Conservation (phyloP, 2,888 invertebrate species). For the Agriotes lineatus region DNA sequence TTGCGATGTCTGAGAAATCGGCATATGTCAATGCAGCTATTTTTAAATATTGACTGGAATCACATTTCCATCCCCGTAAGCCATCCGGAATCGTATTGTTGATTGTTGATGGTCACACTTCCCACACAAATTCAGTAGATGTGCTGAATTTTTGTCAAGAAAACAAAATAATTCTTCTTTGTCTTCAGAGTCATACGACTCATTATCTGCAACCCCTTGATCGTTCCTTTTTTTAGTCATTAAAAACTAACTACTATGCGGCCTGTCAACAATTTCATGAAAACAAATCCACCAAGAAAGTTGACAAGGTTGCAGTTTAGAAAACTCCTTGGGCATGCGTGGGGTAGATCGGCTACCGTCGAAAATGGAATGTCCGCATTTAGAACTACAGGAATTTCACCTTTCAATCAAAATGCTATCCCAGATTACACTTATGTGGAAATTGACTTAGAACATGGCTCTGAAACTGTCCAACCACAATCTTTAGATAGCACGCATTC, state of each 20-base stretch:
- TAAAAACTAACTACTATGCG: conserved; percentile 50
- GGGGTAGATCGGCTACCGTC: conserved; percentile 33
- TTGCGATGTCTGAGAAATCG: not conserved
- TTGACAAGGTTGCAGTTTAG: conserved; percentile 47
- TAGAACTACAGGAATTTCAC: conserved; percentile 29
- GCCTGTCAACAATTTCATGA: conserved; percentile 38
- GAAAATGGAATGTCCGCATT: conserved; percentile 41
- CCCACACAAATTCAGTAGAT: conserved; percentile 48
- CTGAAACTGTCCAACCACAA: no score
- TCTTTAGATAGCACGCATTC: no score
- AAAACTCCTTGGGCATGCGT: conserved; percentile 37
- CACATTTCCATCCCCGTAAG: not conserved
- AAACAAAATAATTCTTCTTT: conserved; percentile 52
- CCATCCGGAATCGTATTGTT: conserved; percentile 50
- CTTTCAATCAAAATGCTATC: not conserved
- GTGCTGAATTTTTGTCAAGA: conserved; percentile 48
- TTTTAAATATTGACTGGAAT: conserved; percentile 50
- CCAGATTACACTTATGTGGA: not conserved
- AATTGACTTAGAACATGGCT: no score
- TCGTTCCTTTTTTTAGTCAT: conserved; percentile 50
- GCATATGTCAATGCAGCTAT: conserved; percentile 30
- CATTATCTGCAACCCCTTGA: conserved; percentile 50
- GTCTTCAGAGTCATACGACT: conserved; percentile 46
- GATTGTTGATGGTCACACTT: conserved; percentile 55
- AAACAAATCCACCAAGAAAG: conserved; percentile 40